Evolutionary conservation across 1,140 invertebrate species (phyloP).

Genomic region (Tenebrio molitor): DNA sequence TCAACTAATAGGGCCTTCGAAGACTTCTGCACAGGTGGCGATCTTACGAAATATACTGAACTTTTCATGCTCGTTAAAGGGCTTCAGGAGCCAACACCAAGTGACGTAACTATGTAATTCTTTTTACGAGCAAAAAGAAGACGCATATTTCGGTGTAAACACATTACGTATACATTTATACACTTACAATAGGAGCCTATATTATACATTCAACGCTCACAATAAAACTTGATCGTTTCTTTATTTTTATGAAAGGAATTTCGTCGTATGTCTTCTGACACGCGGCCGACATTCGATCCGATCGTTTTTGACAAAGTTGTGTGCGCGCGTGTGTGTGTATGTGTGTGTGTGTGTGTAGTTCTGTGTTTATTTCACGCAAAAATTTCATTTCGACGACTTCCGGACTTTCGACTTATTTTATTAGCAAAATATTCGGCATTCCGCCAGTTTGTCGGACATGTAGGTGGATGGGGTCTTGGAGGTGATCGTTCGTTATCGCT

Average conservation of each 20-base stretch:
- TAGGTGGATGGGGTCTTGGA: conserved; percentile 1
- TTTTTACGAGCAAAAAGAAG: conserved; percentile 29
- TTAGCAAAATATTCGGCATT: conserved; percentile 18
- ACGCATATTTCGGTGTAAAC: conserved; percentile 33
- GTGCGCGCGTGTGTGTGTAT: conserved; percentile 2
- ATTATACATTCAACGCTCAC: conserved; percentile 22
- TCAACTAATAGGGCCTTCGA: conserved; percentile 45
- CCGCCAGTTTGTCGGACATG: background rate
- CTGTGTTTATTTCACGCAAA: conserved; percentile 41
- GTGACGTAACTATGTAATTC: background rate
- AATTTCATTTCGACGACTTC: conserved; percentile 25
- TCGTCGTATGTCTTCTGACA: background rate
- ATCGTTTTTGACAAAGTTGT: conserved; percentile 16
- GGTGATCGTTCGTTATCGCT: too few relatives aligned
- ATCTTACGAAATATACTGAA: conserved; percentile 45
- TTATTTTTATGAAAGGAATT: background rate
- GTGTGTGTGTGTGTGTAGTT: too few relatives aligned
- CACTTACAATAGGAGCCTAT: conserved; percentile 15
- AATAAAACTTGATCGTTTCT: conserved; percentile 23
- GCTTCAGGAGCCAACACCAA: conserved; percentile 9
- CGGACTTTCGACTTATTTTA: conserved; percentile 25
- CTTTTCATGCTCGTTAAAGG: conserved; percentile 20
- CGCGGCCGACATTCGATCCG: conserved; percentile 5
- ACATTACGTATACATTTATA: conserved; percentile 37
- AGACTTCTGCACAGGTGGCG: conserved; percentile 43